Conservation (phyloP, 1,140 invertebrate species). For the Lithobius niger region DNA sequence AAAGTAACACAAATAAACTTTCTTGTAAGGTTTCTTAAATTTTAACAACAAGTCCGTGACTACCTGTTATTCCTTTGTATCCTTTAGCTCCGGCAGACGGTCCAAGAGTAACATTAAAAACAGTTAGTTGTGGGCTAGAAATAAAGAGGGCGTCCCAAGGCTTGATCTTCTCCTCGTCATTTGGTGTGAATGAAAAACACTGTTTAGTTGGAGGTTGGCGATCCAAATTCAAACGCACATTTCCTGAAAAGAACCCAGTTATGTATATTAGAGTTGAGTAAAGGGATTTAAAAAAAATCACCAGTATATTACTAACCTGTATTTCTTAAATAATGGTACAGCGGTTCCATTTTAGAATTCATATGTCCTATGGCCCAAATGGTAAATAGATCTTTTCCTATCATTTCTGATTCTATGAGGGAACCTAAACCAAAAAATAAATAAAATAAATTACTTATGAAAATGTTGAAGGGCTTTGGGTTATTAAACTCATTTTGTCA, state of each 20-base stretch:
- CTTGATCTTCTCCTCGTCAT: not conserved
- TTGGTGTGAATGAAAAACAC: not conserved
- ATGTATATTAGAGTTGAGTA: not conserved
- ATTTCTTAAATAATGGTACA: conserved; percentile 52
- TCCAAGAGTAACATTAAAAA: conserved; percentile 60
- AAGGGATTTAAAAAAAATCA: not conserved
- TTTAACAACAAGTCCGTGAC: not conserved
- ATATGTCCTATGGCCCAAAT: conserved; percentile 74
- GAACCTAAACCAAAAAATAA: not conserved
- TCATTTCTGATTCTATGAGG: not conserved
- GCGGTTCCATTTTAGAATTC: conserved; percentile 60
- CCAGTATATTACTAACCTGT: not conserved
- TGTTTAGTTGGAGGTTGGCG: not conserved
- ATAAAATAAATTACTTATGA: not conserved
- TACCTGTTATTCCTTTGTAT: conserved; percentile 60
- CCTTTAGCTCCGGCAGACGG: conserved; percentile 59
- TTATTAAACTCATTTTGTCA: too few species aligned
- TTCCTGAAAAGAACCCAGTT: not conserved
- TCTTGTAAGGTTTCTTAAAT: too few species aligned
- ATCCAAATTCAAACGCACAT: not conserved
- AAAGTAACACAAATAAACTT: too few species aligned
- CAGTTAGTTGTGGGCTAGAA: conserved; percentile 57
- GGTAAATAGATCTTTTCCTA: conserved; percentile 48
- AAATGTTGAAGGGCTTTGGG: too few species aligned
- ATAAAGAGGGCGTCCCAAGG: conserved; percentile 60